Evolutionary conservation across 2,797 vertebrate species (phyloP), one percentile per base, ranked within the genome.

Genomic region (Labroides dimidiatus): DNA sequence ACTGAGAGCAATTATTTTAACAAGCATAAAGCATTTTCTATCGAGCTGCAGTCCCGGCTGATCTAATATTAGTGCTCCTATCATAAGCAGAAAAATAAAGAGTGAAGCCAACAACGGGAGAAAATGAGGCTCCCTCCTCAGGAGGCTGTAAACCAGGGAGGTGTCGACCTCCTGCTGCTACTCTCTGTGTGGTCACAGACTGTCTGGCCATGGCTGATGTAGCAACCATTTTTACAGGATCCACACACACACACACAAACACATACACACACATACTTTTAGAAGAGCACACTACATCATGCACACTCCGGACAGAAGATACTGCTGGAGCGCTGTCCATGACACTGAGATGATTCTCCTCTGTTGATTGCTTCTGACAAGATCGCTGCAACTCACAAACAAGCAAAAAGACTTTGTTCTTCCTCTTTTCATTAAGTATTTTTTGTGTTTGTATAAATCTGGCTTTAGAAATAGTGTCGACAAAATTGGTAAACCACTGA

Each of bases 121-220:
- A 84, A 82, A 88, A 84, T 75, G 78, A 83, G 82, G 75, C 73
- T 91, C 72, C 72, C 76, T 89, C 80, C 81, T 84, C 82, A 78
- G 72, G 70, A 83, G 77, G 82, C 84, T 84, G 78, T 91, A 91
- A 90, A 92, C 81, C 77, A 89, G 77, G 72, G 85, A 91, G 85
- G 88, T 92, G 91, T 89, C 71, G 70, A 78, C 78, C 83, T 84
- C 93, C 90, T 72, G 88, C 90, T 92, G 90, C 69, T 77, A 43
- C 92, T 81, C 86, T 80, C 87, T 93, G 94, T 95, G 94, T 93
- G 93, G 93, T 82, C 91, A 90, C 86, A 93, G 91, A 93, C 91
- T 88, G 87, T 90, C 89, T 92, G 92, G 91, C 90, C 82, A 82
- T 64, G 77, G 85, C 77, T 82, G 53, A 81, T 84, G 64, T 64